Percentiles rank a stretch among this genome's conserved stretches.
These are phyloP conservation scores for Halcyon chelicuti DNA, from an alignment of 2,797 vertebrate genomes.

Conservation along the genomic window DNA sequence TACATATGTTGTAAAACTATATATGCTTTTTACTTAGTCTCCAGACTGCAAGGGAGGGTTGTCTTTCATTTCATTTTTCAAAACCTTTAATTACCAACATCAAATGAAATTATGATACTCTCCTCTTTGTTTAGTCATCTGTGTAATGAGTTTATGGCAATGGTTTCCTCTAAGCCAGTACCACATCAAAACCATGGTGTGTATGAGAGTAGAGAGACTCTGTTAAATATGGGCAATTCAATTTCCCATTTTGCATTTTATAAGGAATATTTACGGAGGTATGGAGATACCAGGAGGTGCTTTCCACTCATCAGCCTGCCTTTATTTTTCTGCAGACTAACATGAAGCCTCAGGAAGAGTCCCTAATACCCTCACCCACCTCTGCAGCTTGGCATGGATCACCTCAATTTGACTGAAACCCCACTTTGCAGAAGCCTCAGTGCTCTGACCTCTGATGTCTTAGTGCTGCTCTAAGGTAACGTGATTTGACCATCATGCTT, in stretches of 20 bases:
- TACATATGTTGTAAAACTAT: conserved; percentile 18
- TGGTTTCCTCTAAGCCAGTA: conserved; percentile 26
- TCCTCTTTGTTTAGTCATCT: conserved; percentile 50
- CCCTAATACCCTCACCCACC: not conserved
- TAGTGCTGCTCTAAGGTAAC: not conserved
- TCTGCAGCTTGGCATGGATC: not conserved
- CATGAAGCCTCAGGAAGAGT: not conserved
- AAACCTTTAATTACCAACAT: conserved; percentile 56
- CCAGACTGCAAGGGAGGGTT: not conserved
- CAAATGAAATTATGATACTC: conserved; percentile 40
- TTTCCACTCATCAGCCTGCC: not conserved
- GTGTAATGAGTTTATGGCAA: conserved; percentile 23
- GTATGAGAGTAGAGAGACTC: not conserved
- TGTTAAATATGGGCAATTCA: not conserved
- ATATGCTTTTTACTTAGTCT: not conserved
- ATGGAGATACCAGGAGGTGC: not conserved
- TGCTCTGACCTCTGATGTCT: not conserved
- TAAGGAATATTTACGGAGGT: not conserved
- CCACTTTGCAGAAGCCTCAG: not conserved
- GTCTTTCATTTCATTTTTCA: conserved; percentile 48
- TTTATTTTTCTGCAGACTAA: not conserved
- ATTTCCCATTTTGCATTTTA: not conserved
- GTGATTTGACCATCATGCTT: not conserved
- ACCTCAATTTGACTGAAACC: accelerated
- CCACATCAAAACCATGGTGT: conserved; percentile 21